Evolutionary conservation across 2,797 vertebrate genomes (phyloP).

Genomic region (Trichosurus vulpecula): DNA sequence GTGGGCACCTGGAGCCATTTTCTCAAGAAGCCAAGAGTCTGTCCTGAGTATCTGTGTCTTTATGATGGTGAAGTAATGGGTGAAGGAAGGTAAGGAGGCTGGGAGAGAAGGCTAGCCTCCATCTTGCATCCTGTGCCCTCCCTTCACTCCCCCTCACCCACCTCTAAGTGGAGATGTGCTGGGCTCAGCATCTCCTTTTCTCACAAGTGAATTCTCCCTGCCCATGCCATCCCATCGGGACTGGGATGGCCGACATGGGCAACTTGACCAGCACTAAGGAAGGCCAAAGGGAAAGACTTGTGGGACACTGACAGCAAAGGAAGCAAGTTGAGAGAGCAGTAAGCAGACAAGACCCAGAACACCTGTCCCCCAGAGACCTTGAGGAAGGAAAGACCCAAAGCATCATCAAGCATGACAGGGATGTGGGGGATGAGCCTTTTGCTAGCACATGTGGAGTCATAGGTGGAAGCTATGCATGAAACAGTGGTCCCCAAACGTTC

Average conservation of each 20-base stretch:
- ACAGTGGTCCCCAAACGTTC: too few relatives aligned
- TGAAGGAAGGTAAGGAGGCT: slow-evolving; percentile 10
- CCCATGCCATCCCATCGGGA: slow-evolving; percentile 40
- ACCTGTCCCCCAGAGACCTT: too few relatives aligned
- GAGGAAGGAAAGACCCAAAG: not conserved
- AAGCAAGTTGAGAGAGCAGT: not conserved
- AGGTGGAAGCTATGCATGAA: not conserved
- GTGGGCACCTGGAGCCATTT: too few relatives aligned
- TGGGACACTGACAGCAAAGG: not conserved
- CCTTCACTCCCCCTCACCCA: too few relatives aligned
- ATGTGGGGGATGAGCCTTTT: too few relatives aligned
- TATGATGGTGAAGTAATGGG: not conserved
- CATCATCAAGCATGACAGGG: not conserved
- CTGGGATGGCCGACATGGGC: not conserved
- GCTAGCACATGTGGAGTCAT: too few relatives aligned
- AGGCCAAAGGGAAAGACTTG: too few relatives aligned
- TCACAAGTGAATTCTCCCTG: slow-evolving; percentile 63
- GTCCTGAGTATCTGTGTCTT: not conserved
- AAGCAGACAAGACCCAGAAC: too few relatives aligned
- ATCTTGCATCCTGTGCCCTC: not conserved
- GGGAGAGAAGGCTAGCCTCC: not conserved
- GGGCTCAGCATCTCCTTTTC: slow-evolving; percentile 68
- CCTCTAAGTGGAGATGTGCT: slow-evolving; percentile 63
- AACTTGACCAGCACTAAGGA: too few relatives aligned
- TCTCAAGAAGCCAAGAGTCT: not conserved